Conservation (phyloP, 2,797 vertebrate species). For the Discoglossus pictus region DNA sequence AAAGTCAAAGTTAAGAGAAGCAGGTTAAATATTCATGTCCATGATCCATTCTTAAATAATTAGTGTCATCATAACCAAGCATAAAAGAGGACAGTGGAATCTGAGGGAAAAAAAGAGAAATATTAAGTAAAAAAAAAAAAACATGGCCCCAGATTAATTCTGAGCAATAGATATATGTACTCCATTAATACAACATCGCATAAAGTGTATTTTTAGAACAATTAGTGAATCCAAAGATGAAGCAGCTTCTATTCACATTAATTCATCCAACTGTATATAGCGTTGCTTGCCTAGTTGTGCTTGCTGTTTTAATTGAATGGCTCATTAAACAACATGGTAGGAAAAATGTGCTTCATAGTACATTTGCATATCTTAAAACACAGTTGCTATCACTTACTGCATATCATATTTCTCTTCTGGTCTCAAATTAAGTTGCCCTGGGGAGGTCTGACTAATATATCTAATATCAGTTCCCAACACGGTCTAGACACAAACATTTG, state of each 20-base stretch:
- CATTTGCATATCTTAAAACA: slow-evolving; percentile 14
- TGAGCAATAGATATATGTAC: slow-evolving; percentile 21
- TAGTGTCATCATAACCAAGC: too few species aligned
- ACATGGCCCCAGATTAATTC: slow-evolving; percentile 4
- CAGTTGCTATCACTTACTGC: slow-evolving; percentile 40
- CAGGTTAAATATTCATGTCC: too few species aligned
- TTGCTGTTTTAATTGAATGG: slow-evolving; percentile 43
- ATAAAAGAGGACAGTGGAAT: too few species aligned
- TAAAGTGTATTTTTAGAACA: too few species aligned
- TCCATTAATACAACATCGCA: slow-evolving; percentile 16
- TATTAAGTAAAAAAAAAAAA: too few species aligned
- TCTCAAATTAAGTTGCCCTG: slow-evolving; percentile 30
- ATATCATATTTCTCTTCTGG: slow-evolving; percentile 45
- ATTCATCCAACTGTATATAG: slow-evolving; percentile 24
- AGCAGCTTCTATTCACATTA: slow-evolving; percentile 22
- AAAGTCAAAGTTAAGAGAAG: too few species aligned
- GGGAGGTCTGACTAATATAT: slow-evolving; percentile 45
- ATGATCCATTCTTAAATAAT: too few species aligned
- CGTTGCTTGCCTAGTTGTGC: slow-evolving; percentile 17
- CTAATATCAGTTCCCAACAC: slow-evolving; percentile 50
- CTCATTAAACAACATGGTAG: slow-evolving; percentile 39
- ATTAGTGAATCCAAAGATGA: slow-evolving; percentile 37
- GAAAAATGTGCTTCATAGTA: slow-evolving; percentile 44
- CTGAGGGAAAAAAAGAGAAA: too few species aligned
- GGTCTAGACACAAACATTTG: slow-evolving; percentile 45